phyloP scores from a whole-genome alignment of 2,797 vertebrate species.

The Gymnothorax javanicus region DNA sequence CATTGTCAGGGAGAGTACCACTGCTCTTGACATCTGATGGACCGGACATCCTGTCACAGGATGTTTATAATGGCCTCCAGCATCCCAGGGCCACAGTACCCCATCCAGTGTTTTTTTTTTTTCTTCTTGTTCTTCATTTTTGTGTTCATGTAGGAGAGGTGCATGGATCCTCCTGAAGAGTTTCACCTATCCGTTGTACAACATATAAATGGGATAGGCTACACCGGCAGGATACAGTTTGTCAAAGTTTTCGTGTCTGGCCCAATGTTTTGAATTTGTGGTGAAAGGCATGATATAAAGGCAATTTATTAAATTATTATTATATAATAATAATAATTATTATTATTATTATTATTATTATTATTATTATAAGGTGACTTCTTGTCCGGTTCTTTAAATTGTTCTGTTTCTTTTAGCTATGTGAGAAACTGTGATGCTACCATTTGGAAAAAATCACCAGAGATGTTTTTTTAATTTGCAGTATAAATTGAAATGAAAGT shows the following conservation, averaged over 20 bases:
- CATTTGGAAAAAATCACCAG: not conserved
- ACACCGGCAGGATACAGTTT: constrained; percentile 25
- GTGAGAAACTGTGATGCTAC: not conserved
- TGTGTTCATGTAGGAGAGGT: not conserved
- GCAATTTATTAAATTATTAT: not conserved
- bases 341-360: not conserved
- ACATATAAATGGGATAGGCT: constrained; percentile 44
- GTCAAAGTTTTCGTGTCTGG: not conserved
- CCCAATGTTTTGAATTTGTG: not conserved
- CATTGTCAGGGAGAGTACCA: constrained; percentile 46
- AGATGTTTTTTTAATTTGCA: not conserved
- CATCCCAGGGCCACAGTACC: constrained; percentile 63
- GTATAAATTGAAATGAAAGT: not conserved
- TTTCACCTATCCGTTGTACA: constrained; percentile 1
- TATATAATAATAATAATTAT: too few relatives aligned
- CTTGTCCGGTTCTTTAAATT: not conserved
- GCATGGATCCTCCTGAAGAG: constrained; percentile 48
- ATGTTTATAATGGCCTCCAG: constrained; percentile 62
- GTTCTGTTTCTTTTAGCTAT: not conserved
- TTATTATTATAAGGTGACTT: not conserved
- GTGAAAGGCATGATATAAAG: not conserved
- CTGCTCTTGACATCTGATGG: constrained; percentile 42
- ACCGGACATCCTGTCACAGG: constrained; percentile 36
- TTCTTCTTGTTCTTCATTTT: not conserved
- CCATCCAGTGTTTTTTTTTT: constrained; percentile 47